Conservation (phyloP, 2,797 vertebrate species). For the Falco berigora region DNA sequence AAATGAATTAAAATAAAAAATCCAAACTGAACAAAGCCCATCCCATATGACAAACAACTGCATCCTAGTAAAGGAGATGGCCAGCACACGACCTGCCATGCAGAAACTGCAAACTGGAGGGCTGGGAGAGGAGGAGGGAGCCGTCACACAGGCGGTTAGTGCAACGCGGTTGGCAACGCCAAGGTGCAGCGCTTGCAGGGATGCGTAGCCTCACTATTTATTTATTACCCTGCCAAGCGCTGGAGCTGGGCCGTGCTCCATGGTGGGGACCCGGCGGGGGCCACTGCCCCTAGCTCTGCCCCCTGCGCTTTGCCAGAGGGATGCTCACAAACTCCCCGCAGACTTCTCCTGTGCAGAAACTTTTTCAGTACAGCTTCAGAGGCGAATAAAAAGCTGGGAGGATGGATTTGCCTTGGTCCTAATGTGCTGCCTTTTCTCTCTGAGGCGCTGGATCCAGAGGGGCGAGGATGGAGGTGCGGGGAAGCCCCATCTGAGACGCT, state of each 20-base stretch:
- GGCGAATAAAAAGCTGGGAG: not conserved
- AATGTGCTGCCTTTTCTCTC: not conserved
- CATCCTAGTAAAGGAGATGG: rapidly evolving
- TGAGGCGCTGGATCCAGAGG: rapidly evolving
- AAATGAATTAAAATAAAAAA: not conserved
- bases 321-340: slow-evolving; percentile 63
- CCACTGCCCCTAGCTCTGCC: not conserved
- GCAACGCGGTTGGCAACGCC: not conserved
- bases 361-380: not conserved
- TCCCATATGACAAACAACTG: rapidly evolving
- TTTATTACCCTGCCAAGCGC: slow-evolving; percentile 45
- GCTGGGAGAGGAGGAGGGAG: not conserved
- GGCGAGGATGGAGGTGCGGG: slow-evolving; percentile 61
- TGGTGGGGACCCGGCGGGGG: not conserved
- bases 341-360: slow-evolving; percentile 61
- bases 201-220: not conserved
- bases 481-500: slow-evolving; percentile 72
- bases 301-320: not conserved
- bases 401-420: not conserved
- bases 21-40: not conserved
- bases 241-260: not conserved
- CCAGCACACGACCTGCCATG: rapidly evolving
- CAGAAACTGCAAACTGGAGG: too few species aligned
- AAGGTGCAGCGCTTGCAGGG: not conserved
- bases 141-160: not conserved